Base-by-base conservation (phyloP, 2,888 invertebrate species). In the Lasius fuliginosus region DNA sequence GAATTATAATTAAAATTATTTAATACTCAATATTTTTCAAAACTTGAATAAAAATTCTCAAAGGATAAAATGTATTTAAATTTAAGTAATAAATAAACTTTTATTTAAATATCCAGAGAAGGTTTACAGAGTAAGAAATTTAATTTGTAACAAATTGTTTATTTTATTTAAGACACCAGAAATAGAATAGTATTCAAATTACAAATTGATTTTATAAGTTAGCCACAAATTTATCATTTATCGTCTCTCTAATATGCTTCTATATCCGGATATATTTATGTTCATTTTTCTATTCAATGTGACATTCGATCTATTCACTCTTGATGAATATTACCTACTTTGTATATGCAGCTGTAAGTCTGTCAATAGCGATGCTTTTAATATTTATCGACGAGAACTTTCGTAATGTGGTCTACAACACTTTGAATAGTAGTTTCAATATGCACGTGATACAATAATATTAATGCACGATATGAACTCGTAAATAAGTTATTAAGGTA, bases 371-470 rank as follows among this genome's bases (percentile, higher is more conserved):
- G 18, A 9, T 27, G 42, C 33, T 73, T 33, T 12, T 60, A 81
- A 73, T 81, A 71, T 11, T 58, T 33, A 53, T 40, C 60, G 36
- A 60, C 33, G 60, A 60, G 36, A 79, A 71, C n/a, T 60, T 58
- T 3, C 18, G 11, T 73, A 73, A 81, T 60, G 27, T 27, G 46
- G 6, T 73, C 46, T 36, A 23, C 56, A 42, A 58, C 33, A 69
- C 15, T 73, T 71, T 46, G 46, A 46, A 71, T 60, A 73, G 73
- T 81, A 53, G 73, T 46, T 36, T 60, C 58, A 11, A 79, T 71
- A 71, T 12, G 18, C n/a, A n/a, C n/a, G 8, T 53, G 53, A 49
- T 5, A 53, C 53, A 53, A 53, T 53, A 53, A 53, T n/a, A 53
- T 53, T 18, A 60, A 81, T 73, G 23, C 12, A 42, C 9, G 6